Evolutionary conservation across 2,797 vertebrate genomes (phyloP).

Genomic region (Diplodus sargus): DNA sequence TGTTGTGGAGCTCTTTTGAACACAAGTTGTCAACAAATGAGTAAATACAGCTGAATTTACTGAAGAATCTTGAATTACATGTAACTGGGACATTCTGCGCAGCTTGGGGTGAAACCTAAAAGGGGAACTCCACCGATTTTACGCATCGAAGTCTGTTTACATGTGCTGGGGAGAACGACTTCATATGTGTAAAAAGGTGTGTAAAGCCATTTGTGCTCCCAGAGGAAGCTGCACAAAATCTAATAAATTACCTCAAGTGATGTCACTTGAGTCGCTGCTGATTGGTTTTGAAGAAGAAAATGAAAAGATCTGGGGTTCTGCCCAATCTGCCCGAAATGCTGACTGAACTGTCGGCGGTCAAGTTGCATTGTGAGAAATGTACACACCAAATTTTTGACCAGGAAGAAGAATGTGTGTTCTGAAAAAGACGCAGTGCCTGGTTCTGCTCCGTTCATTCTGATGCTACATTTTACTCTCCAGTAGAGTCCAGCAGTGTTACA

Average conservation of each 20-base stretch:
- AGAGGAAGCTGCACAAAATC: background rate
- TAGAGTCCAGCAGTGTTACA: background rate
- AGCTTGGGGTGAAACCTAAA: background rate
- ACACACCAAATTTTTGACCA: background rate
- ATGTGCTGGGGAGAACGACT: too few relatives aligned
- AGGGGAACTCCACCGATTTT: background rate
- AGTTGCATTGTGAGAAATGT: background rate
- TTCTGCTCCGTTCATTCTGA: background rate
- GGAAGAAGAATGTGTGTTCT: background rate
- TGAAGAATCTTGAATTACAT: background rate
- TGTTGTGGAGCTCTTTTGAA: background rate
- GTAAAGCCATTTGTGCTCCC: background rate
- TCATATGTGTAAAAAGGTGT: background rate
- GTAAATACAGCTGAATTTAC: background rate
- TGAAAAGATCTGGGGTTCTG: too few relatives aligned
- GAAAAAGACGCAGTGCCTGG: background rate
- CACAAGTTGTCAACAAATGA: background rate
- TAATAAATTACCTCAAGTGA: background rate
- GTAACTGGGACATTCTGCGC: background rate
- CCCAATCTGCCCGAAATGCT: background rate
- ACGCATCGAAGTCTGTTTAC: slow-evolving; percentile 1
- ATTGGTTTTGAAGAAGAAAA: too few relatives aligned
- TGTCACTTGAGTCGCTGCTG: background rate
- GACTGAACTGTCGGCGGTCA: too few relatives aligned
- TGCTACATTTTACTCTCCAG: background rate